Conservation (phyloP, 1,140 invertebrate genomes). For the Sinonovacula constricta region DNA sequence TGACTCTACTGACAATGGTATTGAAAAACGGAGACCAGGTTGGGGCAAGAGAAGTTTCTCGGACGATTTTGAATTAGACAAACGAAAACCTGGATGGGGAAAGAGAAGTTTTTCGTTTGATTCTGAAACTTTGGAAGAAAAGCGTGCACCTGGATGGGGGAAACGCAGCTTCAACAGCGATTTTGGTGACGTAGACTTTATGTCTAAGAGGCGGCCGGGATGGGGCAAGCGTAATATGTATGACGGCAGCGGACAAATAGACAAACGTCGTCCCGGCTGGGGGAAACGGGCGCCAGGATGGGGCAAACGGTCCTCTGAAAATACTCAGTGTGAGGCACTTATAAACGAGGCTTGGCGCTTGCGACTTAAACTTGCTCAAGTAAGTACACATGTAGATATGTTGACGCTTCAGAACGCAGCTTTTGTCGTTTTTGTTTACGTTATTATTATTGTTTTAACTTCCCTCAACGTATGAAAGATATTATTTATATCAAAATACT, state of each 20-base stretch:
- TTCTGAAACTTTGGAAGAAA: slow-evolving; percentile 3
- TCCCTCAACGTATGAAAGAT: no score
- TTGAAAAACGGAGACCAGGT: slow-evolving; percentile 60
- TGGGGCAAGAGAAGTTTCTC: slow-evolving; percentile 54
- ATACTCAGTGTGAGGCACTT: slow-evolving; percentile 16
- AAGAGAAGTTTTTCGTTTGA: slow-evolving; percentile 48
- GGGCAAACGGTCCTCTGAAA: slow-evolving; percentile 53
- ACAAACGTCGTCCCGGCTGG: slow-evolving; percentile 59
- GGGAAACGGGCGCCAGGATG: slow-evolving; percentile 62
- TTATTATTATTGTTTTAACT: no score
- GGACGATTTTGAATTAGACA: slow-evolving; percentile 47
- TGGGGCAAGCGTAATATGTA: slow-evolving; percentile 50
- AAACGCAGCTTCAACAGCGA: slow-evolving; percentile 17
- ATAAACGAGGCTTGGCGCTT: slow-evolving; percentile 28
- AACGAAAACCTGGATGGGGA: slow-evolving; percentile 62
- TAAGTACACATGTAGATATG: slow-evolving; percentile 36
- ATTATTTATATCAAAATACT: no score
- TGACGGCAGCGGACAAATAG: slow-evolving; percentile 33
- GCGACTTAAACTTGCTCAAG: slow-evolving; percentile 31
- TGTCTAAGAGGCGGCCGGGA: slow-evolving; percentile 45
- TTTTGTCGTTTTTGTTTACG: no score
- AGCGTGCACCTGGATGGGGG: slow-evolving; percentile 53
- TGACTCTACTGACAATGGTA: slow-evolving; percentile 11
- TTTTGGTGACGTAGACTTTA: background rate
- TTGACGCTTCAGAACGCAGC: no score